A percentile compares a stretch with the other conserved stretches of the same genome.
phyloP scores from a whole-genome alignment of 2,888 invertebrate genomes.

The Dolichopus griseipennis region DNA sequence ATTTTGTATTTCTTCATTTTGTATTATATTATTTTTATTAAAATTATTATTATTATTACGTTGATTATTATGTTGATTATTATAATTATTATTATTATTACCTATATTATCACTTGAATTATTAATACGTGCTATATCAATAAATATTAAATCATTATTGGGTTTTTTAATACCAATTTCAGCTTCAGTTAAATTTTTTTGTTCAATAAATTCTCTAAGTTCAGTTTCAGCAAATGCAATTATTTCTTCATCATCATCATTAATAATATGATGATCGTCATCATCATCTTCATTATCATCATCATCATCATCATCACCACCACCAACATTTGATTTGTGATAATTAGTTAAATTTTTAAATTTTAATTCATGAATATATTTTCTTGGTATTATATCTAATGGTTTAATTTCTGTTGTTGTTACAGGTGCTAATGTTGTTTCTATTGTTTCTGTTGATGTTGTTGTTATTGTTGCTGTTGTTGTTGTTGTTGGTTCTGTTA shows the following conservation, averaged over 20 bases:
- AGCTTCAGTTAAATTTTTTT: neutral
- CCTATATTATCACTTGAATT: neutral
- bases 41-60: neutral
- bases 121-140: neutral
- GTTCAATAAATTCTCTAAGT: neutral
- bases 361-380: too few relatives aligned
- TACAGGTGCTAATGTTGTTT: too few relatives aligned
- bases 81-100: neutral
- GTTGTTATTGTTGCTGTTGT: too few relatives aligned
- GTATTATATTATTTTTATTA: neutral
- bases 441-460: too few relatives aligned
- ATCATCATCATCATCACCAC: too few relatives aligned
- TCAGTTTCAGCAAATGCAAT: neutral
- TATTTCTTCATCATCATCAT: neutral
- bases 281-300: too few relatives aligned
- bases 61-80: too few relatives aligned
- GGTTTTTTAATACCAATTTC: neutral
- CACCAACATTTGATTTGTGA: too few relatives aligned
- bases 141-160: neutral
- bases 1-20: conserved; percentile 6
- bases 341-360: too few relatives aligned
- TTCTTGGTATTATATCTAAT: too few relatives aligned
- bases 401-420: too few relatives aligned
- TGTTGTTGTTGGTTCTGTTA: too few relatives aligned
- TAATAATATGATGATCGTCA: neutral